Evolutionary conservation across 2,888 invertebrate genomes (phyloP), one percentile per base, ranked within the genome.

Genomic region (Drosophila putrida): DNA sequence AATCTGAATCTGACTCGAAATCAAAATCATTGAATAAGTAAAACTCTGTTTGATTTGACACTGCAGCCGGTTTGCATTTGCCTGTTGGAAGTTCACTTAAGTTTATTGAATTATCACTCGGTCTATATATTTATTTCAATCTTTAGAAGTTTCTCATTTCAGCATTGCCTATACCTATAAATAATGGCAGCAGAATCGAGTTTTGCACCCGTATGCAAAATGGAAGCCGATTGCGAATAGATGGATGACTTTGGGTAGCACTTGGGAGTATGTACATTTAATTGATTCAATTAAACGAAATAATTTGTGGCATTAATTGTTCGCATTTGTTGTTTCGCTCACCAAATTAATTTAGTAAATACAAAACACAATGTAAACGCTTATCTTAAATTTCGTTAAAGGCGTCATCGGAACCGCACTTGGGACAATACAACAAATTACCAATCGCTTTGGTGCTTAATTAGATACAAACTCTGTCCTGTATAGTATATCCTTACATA

Each of bases 371-470:
- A 36, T 68, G 74, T 73, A 75, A 72, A 73, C 54, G 57, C 9
- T 51, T 41, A 43, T 49, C 43, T 54, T 50, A 61, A 61, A 66
- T 66, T 49, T 60, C 8, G 33, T 58, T 33, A 47, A 59, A 62
- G 53, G 59, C 73, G 76, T 70, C 58, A 43, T 25, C 58, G 41
- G 51, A 69, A 64, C 58, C 70, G 58, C 64, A 67, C 58, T 55
- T 57, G 75, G 41, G 70, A 82, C 82, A 82, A 86, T 80, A 65
- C 54, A 86, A 77, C 83, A 82, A 82, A 86, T 82, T 82, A 53
- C 67, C 67, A 60, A 54, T 47, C 71, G 63, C 63, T 51, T 58
- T 49, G 66, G 44, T 36, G 43, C 51, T 78, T 83, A 80, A 86
- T 86, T 83, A 72, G 75, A 80, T 64, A 50, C 38, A 57, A 44